A percentile compares a stretch with the other conserved stretches of the same genome.
phyloP scores from a whole-genome alignment of 2,113 vertebrate species.

The Oxyura jamaicensis region DNA sequence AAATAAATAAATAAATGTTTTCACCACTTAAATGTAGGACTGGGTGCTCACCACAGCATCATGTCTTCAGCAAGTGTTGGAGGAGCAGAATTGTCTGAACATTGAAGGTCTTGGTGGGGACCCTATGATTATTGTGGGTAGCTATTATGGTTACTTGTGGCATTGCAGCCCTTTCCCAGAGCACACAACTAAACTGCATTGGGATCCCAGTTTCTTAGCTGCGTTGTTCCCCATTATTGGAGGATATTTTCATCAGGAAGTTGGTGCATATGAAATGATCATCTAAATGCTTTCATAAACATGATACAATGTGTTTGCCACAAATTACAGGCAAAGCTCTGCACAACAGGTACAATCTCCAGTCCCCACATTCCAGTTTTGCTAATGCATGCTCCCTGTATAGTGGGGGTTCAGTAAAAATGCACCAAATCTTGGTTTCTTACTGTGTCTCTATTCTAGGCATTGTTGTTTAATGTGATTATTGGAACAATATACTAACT shows the following conservation, averaged over 20 bases:
- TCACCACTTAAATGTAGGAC: neutral
- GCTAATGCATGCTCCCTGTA: neutral
- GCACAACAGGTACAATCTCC: neutral
- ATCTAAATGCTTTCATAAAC: neutral
- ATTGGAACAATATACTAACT: neutral
- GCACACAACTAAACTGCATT: neutral
- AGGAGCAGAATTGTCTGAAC: neutral
- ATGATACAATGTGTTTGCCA: rapidly evolving
- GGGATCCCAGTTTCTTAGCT: neutral
- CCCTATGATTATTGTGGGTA: rapidly evolving
- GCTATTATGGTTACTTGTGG: neutral
- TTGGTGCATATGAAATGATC: neutral
- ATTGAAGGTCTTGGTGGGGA: neutral
- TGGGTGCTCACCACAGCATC: neutral
- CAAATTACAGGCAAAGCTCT: neutral
- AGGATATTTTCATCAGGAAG: neutral
- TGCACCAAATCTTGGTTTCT: neutral
- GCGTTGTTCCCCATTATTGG: neutral
- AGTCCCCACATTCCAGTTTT: neutral
- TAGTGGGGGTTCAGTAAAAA: neutral
- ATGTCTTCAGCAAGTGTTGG: rapidly evolving
- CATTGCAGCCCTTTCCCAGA: neutral
- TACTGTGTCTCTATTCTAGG: neutral
- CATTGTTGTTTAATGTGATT: neutral
- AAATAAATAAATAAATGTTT: no score